These are phyloP conservation scores for Yponomeuta cagnagella DNA, from an alignment of 2,888 invertebrate species.

Conservation along the genomic window DNA sequence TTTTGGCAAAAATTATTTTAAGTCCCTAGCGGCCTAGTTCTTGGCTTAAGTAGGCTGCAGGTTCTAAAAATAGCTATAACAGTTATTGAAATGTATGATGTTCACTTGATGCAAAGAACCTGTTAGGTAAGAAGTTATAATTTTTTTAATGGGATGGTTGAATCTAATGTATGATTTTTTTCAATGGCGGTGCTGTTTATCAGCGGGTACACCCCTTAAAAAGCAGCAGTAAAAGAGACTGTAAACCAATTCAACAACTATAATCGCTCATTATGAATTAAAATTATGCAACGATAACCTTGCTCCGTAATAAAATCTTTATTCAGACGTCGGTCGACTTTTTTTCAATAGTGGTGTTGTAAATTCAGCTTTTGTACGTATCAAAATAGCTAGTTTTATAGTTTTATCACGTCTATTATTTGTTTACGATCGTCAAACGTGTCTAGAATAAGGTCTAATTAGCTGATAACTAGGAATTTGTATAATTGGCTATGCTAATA, in stretches of 20 bases:
- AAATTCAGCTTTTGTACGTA: background rate
- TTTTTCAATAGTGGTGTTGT: background rate
- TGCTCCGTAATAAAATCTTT: slow-evolving; percentile 1
- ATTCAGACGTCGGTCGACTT: background rate
- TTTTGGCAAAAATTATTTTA: too few relatives aligned
- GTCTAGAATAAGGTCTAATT: background rate
- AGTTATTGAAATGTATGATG: too few relatives aligned
- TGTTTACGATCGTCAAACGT: background rate
- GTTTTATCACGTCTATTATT: background rate
- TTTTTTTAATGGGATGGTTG: too few relatives aligned
- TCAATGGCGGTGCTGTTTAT: too few relatives aligned
- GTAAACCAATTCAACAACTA: background rate
- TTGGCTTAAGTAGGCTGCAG: too few relatives aligned
- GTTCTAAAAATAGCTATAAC: too few relatives aligned
- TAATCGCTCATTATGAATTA: background rate
- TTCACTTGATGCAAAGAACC: too few relatives aligned
- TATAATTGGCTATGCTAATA: too few relatives aligned
- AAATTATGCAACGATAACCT: background rate
- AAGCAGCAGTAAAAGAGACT: background rate
- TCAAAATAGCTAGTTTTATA: background rate
- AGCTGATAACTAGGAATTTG: background rate
- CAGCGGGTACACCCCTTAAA: background rate
- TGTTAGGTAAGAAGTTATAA: too few relatives aligned
- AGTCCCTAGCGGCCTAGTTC: too few relatives aligned
- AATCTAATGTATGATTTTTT: too few relatives aligned